These are phyloP conservation scores for Struthidea cinerea DNA, from an alignment of 2,113 vertebrate species.

Conservation along the genomic window DNA sequence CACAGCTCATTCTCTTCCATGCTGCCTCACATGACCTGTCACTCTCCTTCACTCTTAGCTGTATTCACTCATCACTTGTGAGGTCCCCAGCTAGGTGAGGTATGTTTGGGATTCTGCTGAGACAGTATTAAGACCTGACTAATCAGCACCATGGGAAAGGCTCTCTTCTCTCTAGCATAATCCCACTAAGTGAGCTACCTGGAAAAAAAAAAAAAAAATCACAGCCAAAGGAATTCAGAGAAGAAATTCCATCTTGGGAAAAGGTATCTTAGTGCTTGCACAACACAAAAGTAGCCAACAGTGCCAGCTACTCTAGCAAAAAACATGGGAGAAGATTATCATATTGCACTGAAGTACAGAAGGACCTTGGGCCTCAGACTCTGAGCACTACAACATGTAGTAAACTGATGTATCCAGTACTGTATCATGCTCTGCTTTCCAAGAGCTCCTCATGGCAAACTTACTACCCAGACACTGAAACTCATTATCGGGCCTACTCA, in stretches of 20 bases:
- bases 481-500: background rate
- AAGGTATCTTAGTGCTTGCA: background rate
- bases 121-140: background rate
- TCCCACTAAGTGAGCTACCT: background rate
- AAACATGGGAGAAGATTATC: background rate
- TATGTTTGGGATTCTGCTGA: background rate
- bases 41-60: background rate
- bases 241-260: background rate
- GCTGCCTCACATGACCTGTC: background rate
- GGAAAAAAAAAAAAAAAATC: background rate
- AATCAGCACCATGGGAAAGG: background rate
- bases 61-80: background rate
- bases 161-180: background rate
- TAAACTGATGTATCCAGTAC: background rate
- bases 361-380: background rate
- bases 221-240: background rate
- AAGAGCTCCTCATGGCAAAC: background rate
- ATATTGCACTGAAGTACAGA: background rate
- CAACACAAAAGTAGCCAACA: background rate
- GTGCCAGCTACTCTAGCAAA: background rate
- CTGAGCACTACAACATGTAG: background rate
- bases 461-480: background rate
- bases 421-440: background rate
- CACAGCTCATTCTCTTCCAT: background rate
- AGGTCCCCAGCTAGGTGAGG: background rate